Evolutionary conservation across 2,888 invertebrate genomes (phyloP).

Genomic region (Augochlorella aurata): DNA sequence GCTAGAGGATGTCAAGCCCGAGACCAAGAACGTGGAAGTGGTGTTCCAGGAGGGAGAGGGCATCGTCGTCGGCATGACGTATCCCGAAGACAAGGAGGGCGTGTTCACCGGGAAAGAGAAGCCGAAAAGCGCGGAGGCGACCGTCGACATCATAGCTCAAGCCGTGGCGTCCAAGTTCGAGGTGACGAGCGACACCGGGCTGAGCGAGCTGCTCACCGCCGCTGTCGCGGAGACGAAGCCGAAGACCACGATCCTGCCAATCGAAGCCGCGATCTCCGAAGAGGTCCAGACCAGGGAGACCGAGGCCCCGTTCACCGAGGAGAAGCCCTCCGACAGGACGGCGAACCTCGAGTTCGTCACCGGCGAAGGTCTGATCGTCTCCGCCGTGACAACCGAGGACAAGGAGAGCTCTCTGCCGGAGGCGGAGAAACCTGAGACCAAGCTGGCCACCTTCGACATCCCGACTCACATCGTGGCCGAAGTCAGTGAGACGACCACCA

Average conservation of each 20-base stretch:
- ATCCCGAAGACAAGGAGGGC: slow-evolving; percentile 79
- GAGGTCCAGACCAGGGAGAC: slow-evolving; percentile 76
- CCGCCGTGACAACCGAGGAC: slow-evolving; percentile 72
- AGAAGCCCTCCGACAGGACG: slow-evolving; percentile 83
- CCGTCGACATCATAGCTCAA: slow-evolving; percentile 73
- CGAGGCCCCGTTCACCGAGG: slow-evolving; percentile 80
- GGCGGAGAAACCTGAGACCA: slow-evolving; percentile 73
- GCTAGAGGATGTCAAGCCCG: slow-evolving; percentile 82
- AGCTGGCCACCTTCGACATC: slow-evolving; percentile 79
- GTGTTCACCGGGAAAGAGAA: slow-evolving; percentile 63
- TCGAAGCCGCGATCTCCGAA: slow-evolving; percentile 74
- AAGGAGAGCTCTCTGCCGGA: slow-evolving; percentile 72
- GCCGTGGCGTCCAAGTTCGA: slow-evolving; percentile 75
- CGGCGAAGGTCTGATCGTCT: slow-evolving; percentile 74
- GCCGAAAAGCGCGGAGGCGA: slow-evolving; percentile 71
- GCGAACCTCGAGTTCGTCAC: slow-evolving; percentile 79
- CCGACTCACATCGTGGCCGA: slow-evolving; percentile 80
- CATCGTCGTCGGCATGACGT: slow-evolving; percentile 84
- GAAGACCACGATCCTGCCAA: slow-evolving; percentile 72
- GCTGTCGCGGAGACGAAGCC: slow-evolving; percentile 66
- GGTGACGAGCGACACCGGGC: slow-evolving; percentile 70
- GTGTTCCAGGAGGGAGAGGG: slow-evolving; percentile 84
- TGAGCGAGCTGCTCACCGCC: slow-evolving; percentile 66
- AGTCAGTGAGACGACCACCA: slow-evolving; percentile 76
- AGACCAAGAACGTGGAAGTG: slow-evolving; percentile 83